Percentiles rank a stretch among this genome's conserved stretches.
Conservation (phyloP, 2,797 vertebrate genomes). For the Dendrocincla tyrannina region DNA sequence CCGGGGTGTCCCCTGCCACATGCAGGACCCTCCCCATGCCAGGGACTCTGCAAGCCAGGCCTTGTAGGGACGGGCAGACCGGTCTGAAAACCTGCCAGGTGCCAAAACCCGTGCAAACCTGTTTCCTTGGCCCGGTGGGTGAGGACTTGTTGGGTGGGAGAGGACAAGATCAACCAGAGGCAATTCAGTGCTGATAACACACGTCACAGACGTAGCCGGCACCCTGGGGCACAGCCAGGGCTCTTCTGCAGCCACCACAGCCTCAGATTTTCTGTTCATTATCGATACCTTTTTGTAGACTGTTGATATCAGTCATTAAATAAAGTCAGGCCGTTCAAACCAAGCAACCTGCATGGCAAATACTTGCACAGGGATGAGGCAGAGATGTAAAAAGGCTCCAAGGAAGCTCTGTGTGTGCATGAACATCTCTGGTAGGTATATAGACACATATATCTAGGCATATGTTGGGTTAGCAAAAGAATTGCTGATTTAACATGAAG, state of each 20-base stretch:
- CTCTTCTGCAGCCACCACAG: rapidly evolving
- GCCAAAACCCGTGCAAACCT: neutral
- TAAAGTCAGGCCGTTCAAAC: neutral
- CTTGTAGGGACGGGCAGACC: neutral
- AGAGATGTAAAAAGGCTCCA: neutral
- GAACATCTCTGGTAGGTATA: too few relatives aligned
- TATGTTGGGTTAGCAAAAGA: neutral
- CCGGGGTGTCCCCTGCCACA: rapidly evolving
- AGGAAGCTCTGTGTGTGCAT: rapidly evolving
- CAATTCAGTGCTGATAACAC: neutral
- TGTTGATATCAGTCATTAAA: neutral
- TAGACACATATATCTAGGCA: neutral
- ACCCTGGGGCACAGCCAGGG: rapidly evolving
- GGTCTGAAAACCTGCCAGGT: neutral
- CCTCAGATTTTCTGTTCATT: rapidly evolving
- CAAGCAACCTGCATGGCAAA: rapidly evolving
- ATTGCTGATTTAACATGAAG: neutral
- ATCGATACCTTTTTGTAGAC: neutral
- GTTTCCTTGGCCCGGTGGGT: neutral
- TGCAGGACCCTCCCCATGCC: rapidly evolving
- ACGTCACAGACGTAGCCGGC: rapidly evolving
- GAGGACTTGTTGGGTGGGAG: neutral
- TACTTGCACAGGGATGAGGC: rapidly evolving
- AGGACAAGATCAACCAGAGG: neutral
- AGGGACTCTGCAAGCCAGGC: neutral